These are phyloP conservation scores for Drosophila kuntzei DNA, from an alignment of 2,888 invertebrate species.

Conservation along the genomic window DNA sequence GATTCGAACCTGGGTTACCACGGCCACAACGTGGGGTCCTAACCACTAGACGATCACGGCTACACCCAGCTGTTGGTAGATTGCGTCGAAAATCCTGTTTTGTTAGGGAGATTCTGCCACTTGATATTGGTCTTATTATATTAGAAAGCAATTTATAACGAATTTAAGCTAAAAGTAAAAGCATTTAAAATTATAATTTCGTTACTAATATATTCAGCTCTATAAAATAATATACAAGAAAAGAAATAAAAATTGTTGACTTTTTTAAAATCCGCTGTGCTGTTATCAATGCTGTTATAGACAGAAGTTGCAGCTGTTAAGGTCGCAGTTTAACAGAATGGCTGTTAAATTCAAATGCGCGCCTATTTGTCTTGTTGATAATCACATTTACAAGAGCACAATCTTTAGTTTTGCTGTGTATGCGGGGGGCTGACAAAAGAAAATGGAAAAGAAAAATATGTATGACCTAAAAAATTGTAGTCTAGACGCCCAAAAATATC, in stretches of 20 bases:
- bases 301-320: not conserved
- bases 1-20: slow-evolving; percentile 85
- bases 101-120: slow-evolving; percentile 85
- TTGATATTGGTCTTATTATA: not conserved
- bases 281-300: not conserved
- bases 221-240: not conserved
- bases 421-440: not conserved
- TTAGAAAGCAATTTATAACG: not conserved
- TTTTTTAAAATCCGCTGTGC: not conserved
- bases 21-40: slow-evolving; percentile 86
- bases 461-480: not conserved
- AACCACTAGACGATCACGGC: slow-evolving; percentile 86
- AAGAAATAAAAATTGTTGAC: not conserved
- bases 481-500: too few species aligned
- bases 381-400: not conserved
- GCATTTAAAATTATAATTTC: not conserved
- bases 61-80: slow-evolving; percentile 40
- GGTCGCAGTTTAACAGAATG: not conserved
- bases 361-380: not conserved
- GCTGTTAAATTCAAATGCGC: not conserved
- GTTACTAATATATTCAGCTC: not conserved
- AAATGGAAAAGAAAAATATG: not conserved
- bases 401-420: not conserved
- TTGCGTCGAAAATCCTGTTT: slow-evolving; percentile 87
- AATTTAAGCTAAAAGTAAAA: not conserved